Evolutionary conservation across 2,888 invertebrate genomes (phyloP), one percentile per base, ranked within the genome.

Genomic region (Rhagonycha fulva): DNA sequence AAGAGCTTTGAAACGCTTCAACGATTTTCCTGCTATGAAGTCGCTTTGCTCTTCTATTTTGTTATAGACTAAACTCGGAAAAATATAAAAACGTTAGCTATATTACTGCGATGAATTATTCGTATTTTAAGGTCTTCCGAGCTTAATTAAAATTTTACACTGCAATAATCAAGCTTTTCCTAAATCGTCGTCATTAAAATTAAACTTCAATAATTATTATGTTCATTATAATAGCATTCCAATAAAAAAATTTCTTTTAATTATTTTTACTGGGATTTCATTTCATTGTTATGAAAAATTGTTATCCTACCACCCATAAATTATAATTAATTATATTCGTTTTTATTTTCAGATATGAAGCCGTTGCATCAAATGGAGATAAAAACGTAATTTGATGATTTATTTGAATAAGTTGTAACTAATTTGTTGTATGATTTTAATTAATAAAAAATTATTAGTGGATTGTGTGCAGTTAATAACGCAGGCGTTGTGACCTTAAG

Each of bases 401-500:
- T 32, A 32, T 12, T 47, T 7, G n/a, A 47, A 47, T 47, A 47
- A 47, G 7, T 47, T 47, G 47, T 47, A 47, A 47, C 28, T 47
- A n/a, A 47, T 47, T n/a, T n/a, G 9, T 47, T 47, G 47, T 47
- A 47, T 47, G n/a, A 47, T 7, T 47, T 47, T n/a, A 47, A 47
- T 47, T 47, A 47, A 9, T 47, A 47, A 47, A 47, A 47, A n/a
- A n/a, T n/a, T 47, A n/a, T n/a, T 32, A 32, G 32, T n/a, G 5
- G 12, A n/a, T 12, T 9, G 11, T 32, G 32, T 47, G 47, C n/a
- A 0, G n/a, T 47, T 47, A 47, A 47, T 47, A 74, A 76, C 80
- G 80, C 76, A 68, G 67, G 81, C 79, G 81, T 71, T 70, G 63
- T 81, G 81, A 81, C 80, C 81, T 76, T 70, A 76, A 76, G 78